Conservation (phyloP, 2,797 vertebrate species). For the Chelonia mydas region DNA sequence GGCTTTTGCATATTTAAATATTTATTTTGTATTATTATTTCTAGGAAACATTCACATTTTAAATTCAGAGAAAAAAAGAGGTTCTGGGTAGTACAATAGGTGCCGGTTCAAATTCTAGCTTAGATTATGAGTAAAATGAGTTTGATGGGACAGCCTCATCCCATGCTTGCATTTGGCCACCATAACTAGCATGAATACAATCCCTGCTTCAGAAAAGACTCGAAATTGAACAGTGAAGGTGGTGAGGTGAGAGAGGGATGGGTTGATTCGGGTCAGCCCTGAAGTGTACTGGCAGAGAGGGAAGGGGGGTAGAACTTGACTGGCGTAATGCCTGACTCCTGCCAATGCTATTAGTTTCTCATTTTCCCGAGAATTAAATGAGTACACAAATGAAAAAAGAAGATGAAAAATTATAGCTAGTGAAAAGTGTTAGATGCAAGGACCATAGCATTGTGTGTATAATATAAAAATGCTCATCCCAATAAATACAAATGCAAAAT, state of each 20-base stretch:
- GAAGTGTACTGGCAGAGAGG: background rate
- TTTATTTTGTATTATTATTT: accelerated
- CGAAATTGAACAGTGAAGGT: background rate
- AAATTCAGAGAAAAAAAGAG: background rate
- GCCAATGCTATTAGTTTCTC: background rate
- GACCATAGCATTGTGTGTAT: background rate
- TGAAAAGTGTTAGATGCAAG: background rate
- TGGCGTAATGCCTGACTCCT: background rate
- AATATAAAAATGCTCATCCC: background rate
- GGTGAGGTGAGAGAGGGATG: accelerated
- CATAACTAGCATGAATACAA: background rate
- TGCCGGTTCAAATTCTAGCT: background rate
- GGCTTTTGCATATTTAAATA: background rate
- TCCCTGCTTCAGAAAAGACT: accelerated
- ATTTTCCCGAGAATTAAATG: background rate
- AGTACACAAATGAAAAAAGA: background rate
- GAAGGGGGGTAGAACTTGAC: accelerated
- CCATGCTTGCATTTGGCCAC: background rate
- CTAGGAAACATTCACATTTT: accelerated
- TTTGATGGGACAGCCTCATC: background rate
- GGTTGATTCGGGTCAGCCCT: background rate
- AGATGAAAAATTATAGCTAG: background rate
- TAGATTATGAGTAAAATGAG: background rate
- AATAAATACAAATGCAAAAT: background rate
- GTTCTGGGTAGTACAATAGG: background rate